Evolutionary conservation across 2,888 invertebrate genomes (phyloP).

Genomic region (Thera obeliscata): DNA sequence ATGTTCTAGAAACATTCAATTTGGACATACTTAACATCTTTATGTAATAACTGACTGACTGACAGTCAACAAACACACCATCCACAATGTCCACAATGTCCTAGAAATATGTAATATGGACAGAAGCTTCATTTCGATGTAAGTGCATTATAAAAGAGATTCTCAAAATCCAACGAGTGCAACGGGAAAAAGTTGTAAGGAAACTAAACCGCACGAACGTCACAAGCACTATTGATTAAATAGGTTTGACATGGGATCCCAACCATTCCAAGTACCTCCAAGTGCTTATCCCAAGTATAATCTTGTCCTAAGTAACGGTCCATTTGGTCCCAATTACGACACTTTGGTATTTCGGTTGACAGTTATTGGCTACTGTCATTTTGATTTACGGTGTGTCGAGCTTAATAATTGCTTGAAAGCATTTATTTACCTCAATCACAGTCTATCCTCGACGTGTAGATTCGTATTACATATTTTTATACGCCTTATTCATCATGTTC

Average conservation of each 20-base stretch:
- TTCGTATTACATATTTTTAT: no score
- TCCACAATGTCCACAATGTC: no score
- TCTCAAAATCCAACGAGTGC: no score
- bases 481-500: no score
- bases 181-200: neutral
- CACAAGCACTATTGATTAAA: conserved; percentile 25
- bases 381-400: conserved; percentile 34
- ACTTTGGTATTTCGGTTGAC: conserved; percentile 23
- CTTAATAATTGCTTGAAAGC: conserved; percentile 33
- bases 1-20: no score
- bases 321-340: conserved; percentile 16
- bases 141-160: no score
- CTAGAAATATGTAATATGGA: no score
- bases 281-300: conserved; percentile 40
- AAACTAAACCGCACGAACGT: neutral
- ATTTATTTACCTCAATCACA: neutral
- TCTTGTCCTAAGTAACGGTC: conserved; percentile 8
- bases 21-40: no score
- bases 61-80: no score
- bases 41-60: no score
- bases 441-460: no score
- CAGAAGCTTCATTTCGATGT: no score
- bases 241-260: conserved; percentile 48
- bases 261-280: conserved; percentile 21
- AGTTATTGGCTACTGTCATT: conserved; percentile 36